Evolutionary conservation across 2,797 vertebrate genomes (phyloP).

Genomic region (Epinephelus malabaricus): DNA sequence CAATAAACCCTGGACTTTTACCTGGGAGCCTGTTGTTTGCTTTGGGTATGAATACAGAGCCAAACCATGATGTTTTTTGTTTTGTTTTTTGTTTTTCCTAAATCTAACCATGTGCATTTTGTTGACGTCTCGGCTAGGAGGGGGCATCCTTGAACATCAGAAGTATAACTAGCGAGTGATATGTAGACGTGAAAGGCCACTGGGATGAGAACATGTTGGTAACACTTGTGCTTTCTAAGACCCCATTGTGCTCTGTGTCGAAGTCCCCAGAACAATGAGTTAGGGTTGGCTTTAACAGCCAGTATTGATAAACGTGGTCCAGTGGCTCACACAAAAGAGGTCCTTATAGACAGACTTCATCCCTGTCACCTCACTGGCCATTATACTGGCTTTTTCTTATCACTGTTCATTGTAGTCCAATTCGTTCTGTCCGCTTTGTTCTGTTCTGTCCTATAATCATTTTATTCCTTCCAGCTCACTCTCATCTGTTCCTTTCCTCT

Average conservation of each 20-base stretch:
- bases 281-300: not conserved
- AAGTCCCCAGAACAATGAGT: not conserved
- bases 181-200: too few species aligned
- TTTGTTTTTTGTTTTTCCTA: too few species aligned
- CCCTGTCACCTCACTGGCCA: not conserved
- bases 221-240: not conserved
- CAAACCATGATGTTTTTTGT: too few species aligned
- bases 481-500: conserved; percentile 51
- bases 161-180: too few species aligned
- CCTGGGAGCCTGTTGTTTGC: too few species aligned
- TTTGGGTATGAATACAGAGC: too few species aligned
- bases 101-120: too few species aligned
- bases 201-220: too few species aligned
- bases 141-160: too few species aligned
- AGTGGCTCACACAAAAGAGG: not conserved
- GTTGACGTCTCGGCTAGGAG: too few species aligned
- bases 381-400: conserved; percentile 15
- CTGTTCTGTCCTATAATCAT: conserved; percentile 48
- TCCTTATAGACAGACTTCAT: not conserved
- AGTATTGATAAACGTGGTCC: conserved; percentile 8
- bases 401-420: not conserved
- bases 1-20: too few species aligned
- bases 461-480: conserved; percentile 46
- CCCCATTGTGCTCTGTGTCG: not conserved
- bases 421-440: conserved; percentile 34